Evolutionary conservation across 2,113 vertebrate genomes (phyloP), one percentile per base, ranked within the genome.

Genomic region (Balaeniceps rex): DNA sequence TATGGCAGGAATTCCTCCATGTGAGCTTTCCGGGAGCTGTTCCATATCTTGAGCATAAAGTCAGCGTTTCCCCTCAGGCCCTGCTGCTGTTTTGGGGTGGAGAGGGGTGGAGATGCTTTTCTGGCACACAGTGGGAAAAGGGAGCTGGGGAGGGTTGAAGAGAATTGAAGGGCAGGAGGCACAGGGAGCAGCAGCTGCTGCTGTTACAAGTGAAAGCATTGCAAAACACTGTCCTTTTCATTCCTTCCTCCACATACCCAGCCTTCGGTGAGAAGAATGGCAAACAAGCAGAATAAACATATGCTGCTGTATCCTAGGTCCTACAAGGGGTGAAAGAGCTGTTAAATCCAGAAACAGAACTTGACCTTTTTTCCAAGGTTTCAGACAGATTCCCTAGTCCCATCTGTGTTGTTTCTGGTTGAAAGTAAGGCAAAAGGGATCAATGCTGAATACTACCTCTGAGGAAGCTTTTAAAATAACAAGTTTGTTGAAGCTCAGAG

Each of bases 11-110:
- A 91, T 94, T 70, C 57, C 24, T 84, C 49, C 28, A 4, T 47
- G 7, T 82, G 52, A 94, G 60, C 57, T 81, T 91, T 87, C 86
- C 90, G 75, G 92, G 94, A 97, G 92, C 83, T 94, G 91, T 91
- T 94, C 88, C 88, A 36, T 94, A 78, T 76, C 94, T 93, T 83
- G 34, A 75, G 80, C 82, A 83, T 93, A 92, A 94, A 90, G 92
- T 94, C 96, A 93, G 86, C 6, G 6, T 90, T 97, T 97, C 34
- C 90, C 80, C 75, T 82, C 65, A 61, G 86, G 88, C 60, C 33
- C 18, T 90, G 34, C 58, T 93, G 74, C 46, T 87, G 49, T 57
- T 96, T 82, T 24, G 78, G 92, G 40, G 57, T 69, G 72, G 83
- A 90, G 76, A n/a, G 55, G 64, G 54, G 60, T 74, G 88, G 86